These are phyloP conservation scores for Masticophis lateralis DNA, from an alignment of 2,797 vertebrate genomes.

Conservation along the genomic window DNA sequence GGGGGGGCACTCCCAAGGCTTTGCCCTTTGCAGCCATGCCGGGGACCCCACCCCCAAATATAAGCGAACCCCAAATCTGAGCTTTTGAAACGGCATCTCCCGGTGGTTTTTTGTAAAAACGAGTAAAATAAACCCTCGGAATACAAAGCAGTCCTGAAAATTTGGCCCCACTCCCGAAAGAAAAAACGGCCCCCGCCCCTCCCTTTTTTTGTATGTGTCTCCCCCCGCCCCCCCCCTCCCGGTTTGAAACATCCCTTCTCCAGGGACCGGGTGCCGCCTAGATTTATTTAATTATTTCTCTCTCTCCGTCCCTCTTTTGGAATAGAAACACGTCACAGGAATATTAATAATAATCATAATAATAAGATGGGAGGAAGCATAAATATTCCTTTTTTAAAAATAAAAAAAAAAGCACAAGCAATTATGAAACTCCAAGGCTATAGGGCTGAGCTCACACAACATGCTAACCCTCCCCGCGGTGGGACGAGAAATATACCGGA, in stretches of 20 bases:
- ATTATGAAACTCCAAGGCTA: not conserved
- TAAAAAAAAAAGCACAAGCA: not conserved
- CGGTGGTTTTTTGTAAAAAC: not conserved
- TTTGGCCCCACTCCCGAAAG: not conserved
- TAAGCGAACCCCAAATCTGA: not conserved
- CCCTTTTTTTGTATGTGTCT: fast-evolving
- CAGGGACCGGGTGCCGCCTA: not conserved
- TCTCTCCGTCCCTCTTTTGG: not conserved
- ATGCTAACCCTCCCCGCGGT: not conserved
- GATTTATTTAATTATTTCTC: no score
- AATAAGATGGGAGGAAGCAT: not conserved
- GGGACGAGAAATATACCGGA: not conserved
- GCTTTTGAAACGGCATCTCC: not conserved
- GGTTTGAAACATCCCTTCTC: not conserved
- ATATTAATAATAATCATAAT: not conserved
- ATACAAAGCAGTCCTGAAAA: not conserved
- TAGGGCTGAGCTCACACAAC: not conserved
- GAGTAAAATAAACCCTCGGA: not conserved
- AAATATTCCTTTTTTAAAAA: not conserved
- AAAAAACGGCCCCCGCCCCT: not conserved
- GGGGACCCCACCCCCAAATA: not conserved
- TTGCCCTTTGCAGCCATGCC: not conserved
- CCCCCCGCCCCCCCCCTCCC: fast-evolving
- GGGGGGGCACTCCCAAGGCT: not conserved
- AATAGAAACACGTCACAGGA: not conserved